Percentiles rank a stretch among this genome's conserved stretches.
These are phyloP conservation scores for Temnothorax longispinosus DNA, from an alignment of 1,140 invertebrate genomes.

Conservation along the genomic window DNA sequence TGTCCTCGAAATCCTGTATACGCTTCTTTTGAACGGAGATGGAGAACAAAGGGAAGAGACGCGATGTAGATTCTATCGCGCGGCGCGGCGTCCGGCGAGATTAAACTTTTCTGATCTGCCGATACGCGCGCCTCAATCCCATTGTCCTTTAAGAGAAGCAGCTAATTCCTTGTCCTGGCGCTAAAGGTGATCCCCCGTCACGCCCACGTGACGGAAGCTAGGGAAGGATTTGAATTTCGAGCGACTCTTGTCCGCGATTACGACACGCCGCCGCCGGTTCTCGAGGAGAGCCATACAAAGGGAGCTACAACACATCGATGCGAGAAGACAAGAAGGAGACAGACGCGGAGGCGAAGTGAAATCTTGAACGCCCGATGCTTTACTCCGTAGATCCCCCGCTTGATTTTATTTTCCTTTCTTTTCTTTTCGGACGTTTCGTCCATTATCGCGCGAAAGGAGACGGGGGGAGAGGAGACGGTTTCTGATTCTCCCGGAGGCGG, in stretches of 20 bases:
- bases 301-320: not conserved
- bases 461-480: constrained; percentile 48
- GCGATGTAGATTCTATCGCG: constrained; percentile 12
- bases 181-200: constrained; percentile 13
- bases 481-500: constrained; percentile 49
- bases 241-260: constrained; percentile 26
- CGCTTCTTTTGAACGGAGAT: not conserved
- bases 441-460: constrained; percentile 53
- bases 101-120: constrained; percentile 11
- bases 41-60: not conserved
- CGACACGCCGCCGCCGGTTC: not conserved
- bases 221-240: constrained; percentile 70
- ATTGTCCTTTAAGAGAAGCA: constrained; percentile 54
- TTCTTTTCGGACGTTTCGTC: constrained; percentile 14
- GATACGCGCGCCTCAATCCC: constrained; percentile 59
- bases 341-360: not conserved
- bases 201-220: constrained; percentile 62
- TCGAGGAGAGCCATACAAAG: constrained; percentile 3
- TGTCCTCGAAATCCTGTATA: not conserved
- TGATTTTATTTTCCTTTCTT: not conserved
- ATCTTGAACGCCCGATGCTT: constrained; percentile 9
- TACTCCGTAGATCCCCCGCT: not conserved
- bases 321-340: not conserved
- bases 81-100: constrained; percentile 8
- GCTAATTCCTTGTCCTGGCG: constrained; percentile 39